Base-by-base conservation (phyloP, 2,797 vertebrate species). In the Galagoides demidoff region DNA sequence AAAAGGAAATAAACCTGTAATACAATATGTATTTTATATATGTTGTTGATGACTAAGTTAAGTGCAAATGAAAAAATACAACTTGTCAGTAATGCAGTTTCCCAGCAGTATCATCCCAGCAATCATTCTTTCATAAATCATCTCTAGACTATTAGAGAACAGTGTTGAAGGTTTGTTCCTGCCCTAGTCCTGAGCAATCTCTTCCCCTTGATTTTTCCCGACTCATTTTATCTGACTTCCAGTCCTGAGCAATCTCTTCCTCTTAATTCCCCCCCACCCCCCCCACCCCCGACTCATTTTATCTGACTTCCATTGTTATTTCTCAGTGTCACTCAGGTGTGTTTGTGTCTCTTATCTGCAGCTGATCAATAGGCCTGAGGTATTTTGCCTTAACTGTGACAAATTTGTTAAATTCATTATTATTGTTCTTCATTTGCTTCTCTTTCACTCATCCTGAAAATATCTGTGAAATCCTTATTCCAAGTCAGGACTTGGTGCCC, bases 391-490 rank as follows among this genome's bases (percentile, higher is more conserved):
- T 92, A 83, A 57, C 14, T 31, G 68, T 39, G 27, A 2, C 27
- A 11, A 82, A 45, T 91, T 73, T 39, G 27, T 84, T 85, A 71
- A 70, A 5, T 31, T 1, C 45, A 23, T 87, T 73, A 19, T 59
- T 70, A 5, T 79, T 76, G 1, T 73, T 89, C 16, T 49, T 81
- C 25, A 52, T 87, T 71, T 77, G 7, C 85, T 90, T 90, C 57
- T 88, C 20, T 52, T 81, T 90, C 31, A 78, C 43, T 89, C 27
- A 68, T 93, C 43, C 45, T 86, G 43, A 93, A 91, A 81, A 43
- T 74, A 12, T 43, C 55, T 93, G 2, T 34, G 63, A 5, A 85
- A 59, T 73, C 20, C 17, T 49, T 78, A 85, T 1, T 74, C 3
- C 27, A 23, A 59, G 3, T 57, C 55, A 86, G 11, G 9, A 3